Evolutionary conservation across 2,797 vertebrate species (phyloP).

Genomic region (Alcedo atthis): DNA sequence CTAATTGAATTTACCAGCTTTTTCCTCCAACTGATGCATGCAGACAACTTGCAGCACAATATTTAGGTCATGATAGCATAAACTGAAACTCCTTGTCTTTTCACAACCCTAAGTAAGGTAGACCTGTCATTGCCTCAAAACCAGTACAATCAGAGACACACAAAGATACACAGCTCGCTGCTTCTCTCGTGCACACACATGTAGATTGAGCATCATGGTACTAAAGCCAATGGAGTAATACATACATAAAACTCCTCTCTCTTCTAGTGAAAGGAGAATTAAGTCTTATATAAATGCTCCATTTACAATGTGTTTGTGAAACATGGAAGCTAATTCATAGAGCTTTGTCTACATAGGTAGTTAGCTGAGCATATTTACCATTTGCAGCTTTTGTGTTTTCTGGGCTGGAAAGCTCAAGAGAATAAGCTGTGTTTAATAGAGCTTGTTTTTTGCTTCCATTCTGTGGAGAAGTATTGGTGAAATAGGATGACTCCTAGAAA

Average conservation of each 20-base stretch:
- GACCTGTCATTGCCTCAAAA: not conserved
- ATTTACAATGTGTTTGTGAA: not conserved
- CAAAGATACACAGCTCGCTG: fast-evolving
- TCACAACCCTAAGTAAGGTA: not conserved
- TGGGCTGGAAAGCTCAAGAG: not conserved
- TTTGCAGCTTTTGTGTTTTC: not conserved
- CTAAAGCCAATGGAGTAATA: not conserved
- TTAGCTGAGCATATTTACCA: not conserved
- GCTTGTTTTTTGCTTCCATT: not conserved
- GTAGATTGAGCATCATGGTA: not conserved
- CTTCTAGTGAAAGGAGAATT: not conserved
- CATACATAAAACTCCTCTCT: not conserved
- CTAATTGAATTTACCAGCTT: not conserved
- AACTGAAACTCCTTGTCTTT: not conserved
- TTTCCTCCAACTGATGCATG: not conserved
- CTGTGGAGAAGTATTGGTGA: not conserved
- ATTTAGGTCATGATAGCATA: not conserved
- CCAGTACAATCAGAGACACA: not conserved
- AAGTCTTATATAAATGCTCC: not conserved
- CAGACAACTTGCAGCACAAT: not conserved
- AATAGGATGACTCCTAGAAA: not conserved
- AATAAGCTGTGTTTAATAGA: not conserved
- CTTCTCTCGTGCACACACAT: not conserved
- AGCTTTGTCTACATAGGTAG: not conserved
- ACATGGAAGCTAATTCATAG: not conserved